Conservation (phyloP, 53 echinoderm and acorn worm species). For the Patiria pectinifera region DNA sequence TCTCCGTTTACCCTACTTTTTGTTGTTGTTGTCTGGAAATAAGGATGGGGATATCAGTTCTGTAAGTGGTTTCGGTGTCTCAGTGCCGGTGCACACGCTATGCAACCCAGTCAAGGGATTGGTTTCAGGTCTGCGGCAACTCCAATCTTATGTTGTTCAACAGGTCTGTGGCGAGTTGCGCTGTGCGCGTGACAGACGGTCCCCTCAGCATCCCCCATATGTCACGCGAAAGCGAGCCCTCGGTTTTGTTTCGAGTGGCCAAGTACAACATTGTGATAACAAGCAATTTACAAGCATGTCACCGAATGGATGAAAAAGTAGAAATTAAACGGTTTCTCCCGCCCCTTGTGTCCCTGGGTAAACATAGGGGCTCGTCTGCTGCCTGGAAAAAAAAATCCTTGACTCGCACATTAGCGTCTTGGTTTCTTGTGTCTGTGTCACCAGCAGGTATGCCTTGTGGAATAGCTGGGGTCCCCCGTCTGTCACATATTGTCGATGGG, state of each 20-base stretch:
- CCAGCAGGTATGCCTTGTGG: slow-evolving; percentile 61
- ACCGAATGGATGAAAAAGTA: slow-evolving; percentile 56
- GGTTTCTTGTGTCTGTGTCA: slow-evolving; percentile 4
- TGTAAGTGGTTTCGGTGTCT: slow-evolving; percentile 25
- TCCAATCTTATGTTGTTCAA: slow-evolving; percentile 30
- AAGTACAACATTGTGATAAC: slow-evolving; percentile 62
- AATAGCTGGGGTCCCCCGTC: slow-evolving; percentile 28
- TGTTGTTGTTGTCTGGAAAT: background rate
- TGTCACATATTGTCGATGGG: slow-evolving; percentile 31
- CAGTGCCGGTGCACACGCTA: background rate
- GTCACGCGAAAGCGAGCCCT: slow-evolving; percentile 51
- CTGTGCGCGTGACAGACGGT: slow-evolving; percentile 55
- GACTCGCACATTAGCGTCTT: slow-evolving; percentile 4
- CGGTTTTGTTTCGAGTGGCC: slow-evolving; percentile 43
- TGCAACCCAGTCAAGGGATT: background rate
- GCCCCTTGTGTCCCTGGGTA: slow-evolving; percentile 51
- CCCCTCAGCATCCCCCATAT: slow-evolving; percentile 42
- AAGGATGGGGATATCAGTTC: slow-evolving; percentile 11
- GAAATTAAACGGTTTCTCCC: slow-evolving; percentile 34
- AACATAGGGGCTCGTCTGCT: slow-evolving; percentile 20
- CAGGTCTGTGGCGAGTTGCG: slow-evolving; percentile 50
- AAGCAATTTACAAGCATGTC: slow-evolving; percentile 60
- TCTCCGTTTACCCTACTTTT: background rate
- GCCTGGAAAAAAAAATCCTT: slow-evolving; percentile 4
- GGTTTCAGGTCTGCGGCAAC: background rate